These are phyloP conservation scores for Cottoperca gobio DNA, from an alignment of 2,797 vertebrate genomes.

Conservation along the genomic window DNA sequence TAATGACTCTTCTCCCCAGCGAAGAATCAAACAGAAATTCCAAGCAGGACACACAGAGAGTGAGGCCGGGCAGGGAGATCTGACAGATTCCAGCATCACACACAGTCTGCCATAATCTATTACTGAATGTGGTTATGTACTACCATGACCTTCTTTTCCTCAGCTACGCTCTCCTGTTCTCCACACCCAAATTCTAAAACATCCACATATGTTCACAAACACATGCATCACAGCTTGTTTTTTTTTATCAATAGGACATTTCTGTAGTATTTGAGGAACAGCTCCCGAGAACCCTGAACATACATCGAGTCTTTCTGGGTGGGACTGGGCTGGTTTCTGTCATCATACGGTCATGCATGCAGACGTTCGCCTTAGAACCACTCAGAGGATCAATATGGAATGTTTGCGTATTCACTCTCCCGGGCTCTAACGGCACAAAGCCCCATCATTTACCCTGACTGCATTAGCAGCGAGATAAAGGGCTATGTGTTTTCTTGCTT, in stretches of 20 bases:
- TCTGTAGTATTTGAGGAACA: conserved; percentile 33
- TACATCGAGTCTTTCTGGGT: conserved; percentile 18
- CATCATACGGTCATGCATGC: conserved; percentile 53
- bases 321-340: conserved; percentile 36
- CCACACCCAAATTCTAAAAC: conserved; percentile 41
- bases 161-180: conserved; percentile 41
- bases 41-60: conserved; percentile 81
- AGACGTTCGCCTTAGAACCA: conserved; percentile 51
- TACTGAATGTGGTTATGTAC: conserved; percentile 66
- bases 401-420: conserved; percentile 70
- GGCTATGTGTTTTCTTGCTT: conserved; percentile 68
- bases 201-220: neutral
- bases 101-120: conserved; percentile 71
- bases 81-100: conserved; percentile 78
- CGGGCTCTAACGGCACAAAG: conserved; percentile 61
- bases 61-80: conserved; percentile 73
- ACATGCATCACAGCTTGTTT: conserved; percentile 29
- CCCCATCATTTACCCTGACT: conserved; percentile 79
- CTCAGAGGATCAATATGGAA: conserved; percentile 70
- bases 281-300: conserved; percentile 24
- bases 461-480: conserved; percentile 75
- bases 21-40: conserved; percentile 85
- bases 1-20: conserved; percentile 79
- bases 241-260: conserved; percentile 55
- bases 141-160: conserved; percentile 64